Percentiles rank a stretch among this genome's conserved stretches.
Conservation (phyloP, 1,140 invertebrate genomes). For the Steinernema khuongi region DNA sequence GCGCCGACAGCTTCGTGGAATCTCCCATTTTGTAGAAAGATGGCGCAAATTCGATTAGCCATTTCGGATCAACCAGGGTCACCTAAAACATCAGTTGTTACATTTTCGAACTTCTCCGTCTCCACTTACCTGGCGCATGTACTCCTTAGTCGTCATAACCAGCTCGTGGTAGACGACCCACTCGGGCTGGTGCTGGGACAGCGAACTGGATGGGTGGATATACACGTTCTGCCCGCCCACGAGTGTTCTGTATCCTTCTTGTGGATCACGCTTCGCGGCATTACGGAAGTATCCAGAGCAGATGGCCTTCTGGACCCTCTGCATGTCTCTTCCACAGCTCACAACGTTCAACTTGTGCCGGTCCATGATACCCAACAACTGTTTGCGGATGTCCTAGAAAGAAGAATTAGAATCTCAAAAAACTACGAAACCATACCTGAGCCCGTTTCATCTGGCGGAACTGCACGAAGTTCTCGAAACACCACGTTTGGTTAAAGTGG, state of each 20-base stretch:
- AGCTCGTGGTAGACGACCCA: constrained; percentile 99
- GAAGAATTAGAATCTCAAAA: constrained; percentile 24
- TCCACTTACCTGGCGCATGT: constrained; percentile 83
- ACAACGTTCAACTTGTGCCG: constrained; percentile 91
- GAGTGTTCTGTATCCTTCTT: constrained; percentile 93
- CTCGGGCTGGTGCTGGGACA: constrained; percentile 96
- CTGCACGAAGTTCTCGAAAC: constrained; percentile 99
- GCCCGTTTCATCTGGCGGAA: constrained; percentile 89
- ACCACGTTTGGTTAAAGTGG: constrained; percentile 98
- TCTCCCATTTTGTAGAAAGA: constrained; percentile 99
- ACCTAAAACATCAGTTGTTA: constrained; percentile 43
- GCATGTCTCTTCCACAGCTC: constrained; percentile 79
- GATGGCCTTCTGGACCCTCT: constrained; percentile 91
- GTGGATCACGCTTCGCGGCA: constrained; percentile 96
- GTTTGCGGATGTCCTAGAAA: constrained; percentile 86
- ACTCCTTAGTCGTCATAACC: constrained; percentile 98
- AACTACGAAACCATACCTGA: constrained; percentile 59
- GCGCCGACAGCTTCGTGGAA: constrained; percentile 94
- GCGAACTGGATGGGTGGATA: constrained; percentile 93
- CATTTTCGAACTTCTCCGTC: not conserved
- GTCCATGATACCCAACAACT: constrained; percentile 70
- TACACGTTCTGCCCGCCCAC: constrained; percentile 97
- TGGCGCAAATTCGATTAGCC: constrained; percentile 97
- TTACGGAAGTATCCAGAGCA: constrained; percentile 98
- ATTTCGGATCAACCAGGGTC: constrained; percentile 96